Evolutionary conservation across 2,113 vertebrate species (phyloP).

Genomic region (Lepus americanus): DNA sequence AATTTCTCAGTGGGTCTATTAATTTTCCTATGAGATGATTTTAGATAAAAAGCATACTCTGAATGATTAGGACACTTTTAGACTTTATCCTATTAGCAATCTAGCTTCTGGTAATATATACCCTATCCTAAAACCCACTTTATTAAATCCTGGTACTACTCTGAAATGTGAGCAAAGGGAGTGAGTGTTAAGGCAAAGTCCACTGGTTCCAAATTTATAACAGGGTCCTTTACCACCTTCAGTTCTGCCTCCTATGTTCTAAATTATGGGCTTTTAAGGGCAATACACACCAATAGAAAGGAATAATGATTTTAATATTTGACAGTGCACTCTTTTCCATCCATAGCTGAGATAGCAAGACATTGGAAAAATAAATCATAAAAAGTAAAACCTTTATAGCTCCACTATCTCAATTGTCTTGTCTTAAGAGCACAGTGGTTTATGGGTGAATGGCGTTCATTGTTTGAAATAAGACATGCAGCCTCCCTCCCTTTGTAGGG

Average conservation of each 20-base stretch:
- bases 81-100: slow-evolving; percentile 86
- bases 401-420: not conserved
- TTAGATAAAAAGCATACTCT: slow-evolving; percentile 87
- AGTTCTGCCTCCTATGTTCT: not conserved
- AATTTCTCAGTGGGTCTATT: slow-evolving; percentile 91
- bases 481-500: not conserved
- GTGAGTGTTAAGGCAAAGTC: not conserved
- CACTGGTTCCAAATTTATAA: not conserved
- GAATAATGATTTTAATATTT: slow-evolving; percentile 1
- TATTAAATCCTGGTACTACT: slow-evolving; percentile 26
- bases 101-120: slow-evolving; percentile 84
- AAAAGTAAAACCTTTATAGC: not conserved
- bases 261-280: not conserved
- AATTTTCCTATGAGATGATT: slow-evolving; percentile 87
- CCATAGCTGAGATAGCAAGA: not conserved
- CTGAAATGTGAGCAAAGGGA: not conserved
- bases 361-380: not conserved
- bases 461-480: not conserved
- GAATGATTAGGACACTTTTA: slow-evolving; percentile 84
- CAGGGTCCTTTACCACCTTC: not conserved
- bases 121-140: slow-evolving; percentile 78
- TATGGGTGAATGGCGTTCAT: not conserved
- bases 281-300: not conserved
- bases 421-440: not conserved
- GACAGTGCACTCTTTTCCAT: not conserved